phyloP scores from a whole-genome alignment of 1,140 invertebrate genomes.

The Glossosoma conforme region DNA sequence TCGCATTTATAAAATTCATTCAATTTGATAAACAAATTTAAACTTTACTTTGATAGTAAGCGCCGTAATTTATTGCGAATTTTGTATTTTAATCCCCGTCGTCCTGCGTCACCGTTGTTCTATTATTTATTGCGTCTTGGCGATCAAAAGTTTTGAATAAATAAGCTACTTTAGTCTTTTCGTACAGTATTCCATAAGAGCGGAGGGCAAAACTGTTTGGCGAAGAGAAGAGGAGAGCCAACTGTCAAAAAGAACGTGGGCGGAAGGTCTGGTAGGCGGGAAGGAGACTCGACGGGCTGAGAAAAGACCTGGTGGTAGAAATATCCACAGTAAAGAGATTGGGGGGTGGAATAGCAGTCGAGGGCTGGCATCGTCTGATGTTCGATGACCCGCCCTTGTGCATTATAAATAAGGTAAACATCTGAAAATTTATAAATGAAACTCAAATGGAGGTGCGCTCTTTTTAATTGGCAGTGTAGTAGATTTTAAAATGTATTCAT shows the following conservation, averaged over 20 bases:
- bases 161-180: slow-evolving; percentile 24
- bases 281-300: no score
- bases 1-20: no score
- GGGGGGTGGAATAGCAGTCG: slow-evolving; percentile 1
- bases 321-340: no score
- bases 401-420: slow-evolving; percentile 30
- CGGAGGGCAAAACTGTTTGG: slow-evolving; percentile 20
- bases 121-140: slow-evolving; percentile 12
- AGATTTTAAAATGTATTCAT: no score
- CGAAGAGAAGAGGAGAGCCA: slow-evolving; percentile 20
- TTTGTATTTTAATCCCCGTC: no score
- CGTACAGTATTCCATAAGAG: slow-evolving; percentile 27
- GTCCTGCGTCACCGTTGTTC: no score
- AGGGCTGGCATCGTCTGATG: slow-evolving; percentile 16
- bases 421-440: slow-evolving; percentile 13
- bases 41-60: no score
- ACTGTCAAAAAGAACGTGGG: slow-evolving; percentile 26
- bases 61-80: no score
- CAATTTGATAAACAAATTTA: no score
- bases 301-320: no score
- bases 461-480: neutral
- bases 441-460: slow-evolving; percentile 10
- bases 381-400: slow-evolving; percentile 15
- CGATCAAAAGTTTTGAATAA: slow-evolving; percentile 22
- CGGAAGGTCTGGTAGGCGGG: no score